phyloP scores from a whole-genome alignment of 1,140 invertebrate species.

The Oedothorax gibbosus region DNA sequence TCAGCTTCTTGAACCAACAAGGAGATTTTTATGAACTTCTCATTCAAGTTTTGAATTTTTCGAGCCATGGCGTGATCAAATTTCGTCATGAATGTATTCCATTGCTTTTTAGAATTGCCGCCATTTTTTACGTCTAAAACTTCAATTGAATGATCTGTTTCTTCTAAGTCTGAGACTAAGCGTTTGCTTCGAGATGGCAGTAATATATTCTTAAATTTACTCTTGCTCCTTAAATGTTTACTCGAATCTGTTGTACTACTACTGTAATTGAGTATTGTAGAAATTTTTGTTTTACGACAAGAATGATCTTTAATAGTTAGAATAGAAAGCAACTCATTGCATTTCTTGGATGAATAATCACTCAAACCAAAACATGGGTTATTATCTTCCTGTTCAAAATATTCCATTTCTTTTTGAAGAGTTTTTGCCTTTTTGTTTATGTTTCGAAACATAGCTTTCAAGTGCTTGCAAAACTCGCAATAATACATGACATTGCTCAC shows the following conservation, averaged over 20 bases:
- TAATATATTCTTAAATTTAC: not conserved
- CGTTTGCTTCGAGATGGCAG: not conserved
- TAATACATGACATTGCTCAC: constrained; percentile 43
- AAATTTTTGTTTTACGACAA: not conserved
- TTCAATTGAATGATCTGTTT: not conserved
- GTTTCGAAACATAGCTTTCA: constrained; percentile 32
- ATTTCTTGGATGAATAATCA: not conserved
- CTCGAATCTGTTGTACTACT: not conserved
- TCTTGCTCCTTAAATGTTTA: too few species aligned
- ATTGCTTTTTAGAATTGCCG: not conserved
- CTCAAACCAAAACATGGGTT: not conserved
- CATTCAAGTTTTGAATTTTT: constrained; percentile 22
- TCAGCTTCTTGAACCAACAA: constrained; percentile 31
- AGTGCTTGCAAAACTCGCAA: constrained; percentile 33
- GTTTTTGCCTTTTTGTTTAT: constrained; percentile 16
- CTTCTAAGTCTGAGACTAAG: not conserved
- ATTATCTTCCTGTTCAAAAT: not conserved
- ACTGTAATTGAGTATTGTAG: not conserved
- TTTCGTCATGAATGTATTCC: not conserved
- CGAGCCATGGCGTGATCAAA: not conserved
- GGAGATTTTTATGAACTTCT: not conserved
- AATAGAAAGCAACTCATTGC: not conserved
- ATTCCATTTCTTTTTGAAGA: not conserved
- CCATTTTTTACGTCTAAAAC: not conserved
- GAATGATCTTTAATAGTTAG: not conserved